Conservation (phyloP, 2,113 vertebrate species). For the Illadopsis cleaveri region DNA sequence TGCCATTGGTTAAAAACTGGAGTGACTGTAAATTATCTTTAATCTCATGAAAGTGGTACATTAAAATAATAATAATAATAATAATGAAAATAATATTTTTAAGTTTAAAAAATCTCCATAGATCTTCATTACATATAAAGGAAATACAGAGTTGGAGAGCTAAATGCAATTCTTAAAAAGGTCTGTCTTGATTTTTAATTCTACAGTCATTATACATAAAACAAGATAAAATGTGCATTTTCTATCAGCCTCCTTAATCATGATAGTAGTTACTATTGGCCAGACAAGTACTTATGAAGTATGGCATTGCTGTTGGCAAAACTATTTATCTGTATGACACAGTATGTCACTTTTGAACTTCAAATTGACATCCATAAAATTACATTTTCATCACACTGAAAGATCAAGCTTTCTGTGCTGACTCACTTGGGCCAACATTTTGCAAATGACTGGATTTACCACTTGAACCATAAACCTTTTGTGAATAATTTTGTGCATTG, state of each 20-base stretch:
- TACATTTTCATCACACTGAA: conserved; percentile 82
- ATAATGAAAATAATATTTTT: background rate
- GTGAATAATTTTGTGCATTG: conserved; percentile 79
- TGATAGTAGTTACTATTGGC: conserved; percentile 47
- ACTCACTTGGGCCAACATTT: conserved; percentile 83
- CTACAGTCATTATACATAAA: conserved; percentile 32
- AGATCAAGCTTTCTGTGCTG: conserved; percentile 78
- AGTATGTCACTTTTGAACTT: conserved; percentile 81
- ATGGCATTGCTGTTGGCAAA: conserved; percentile 80
- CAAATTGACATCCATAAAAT: conserved; percentile 82
- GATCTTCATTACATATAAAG: background rate
- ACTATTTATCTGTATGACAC: conserved; percentile 81
- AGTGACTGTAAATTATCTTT: background rate
- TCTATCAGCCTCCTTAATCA: conserved; percentile 63
- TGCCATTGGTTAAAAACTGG: background rate
- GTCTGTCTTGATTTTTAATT: conserved; percentile 31
- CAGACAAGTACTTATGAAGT: conserved; percentile 77
- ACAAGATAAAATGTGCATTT: conserved; percentile 58
- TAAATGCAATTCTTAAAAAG: conserved; percentile 29
- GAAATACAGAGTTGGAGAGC: background rate
- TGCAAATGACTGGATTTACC: conserved; percentile 81
- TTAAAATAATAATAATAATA: background rate
- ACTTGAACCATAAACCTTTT: conserved; percentile 79
- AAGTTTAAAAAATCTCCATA: background rate
- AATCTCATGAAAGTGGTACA: background rate